phyloP scores from a whole-genome alignment of 2,113 vertebrate genomes.

The Bufo bufo region DNA sequence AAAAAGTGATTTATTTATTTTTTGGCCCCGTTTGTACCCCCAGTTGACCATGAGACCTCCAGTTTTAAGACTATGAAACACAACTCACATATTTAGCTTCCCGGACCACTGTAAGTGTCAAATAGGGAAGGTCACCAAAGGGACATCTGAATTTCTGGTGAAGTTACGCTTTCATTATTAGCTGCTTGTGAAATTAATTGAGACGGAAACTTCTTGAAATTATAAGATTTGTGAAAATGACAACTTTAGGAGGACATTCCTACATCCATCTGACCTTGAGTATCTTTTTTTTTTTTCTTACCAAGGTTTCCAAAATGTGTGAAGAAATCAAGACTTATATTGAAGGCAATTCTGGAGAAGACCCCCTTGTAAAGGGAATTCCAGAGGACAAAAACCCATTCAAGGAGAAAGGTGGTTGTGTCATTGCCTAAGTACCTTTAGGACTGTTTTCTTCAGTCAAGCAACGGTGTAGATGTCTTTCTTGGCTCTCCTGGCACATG shows the following conservation, averaged over 20 bases:
- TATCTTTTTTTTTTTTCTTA: slow-evolving; percentile 55
- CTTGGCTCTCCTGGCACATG: slow-evolving; percentile 28
- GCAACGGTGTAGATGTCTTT: slow-evolving; percentile 31
- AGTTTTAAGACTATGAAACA: not conserved
- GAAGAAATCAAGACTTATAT: slow-evolving; percentile 93
- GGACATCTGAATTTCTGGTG: no score
- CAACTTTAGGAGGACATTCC: not conserved
- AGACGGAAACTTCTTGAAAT: not conserved
- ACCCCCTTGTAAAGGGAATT: slow-evolving; percentile 90
- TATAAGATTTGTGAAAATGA: not conserved
- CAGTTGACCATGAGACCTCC: not conserved
- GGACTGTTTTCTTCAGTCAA: slow-evolving; percentile 56
- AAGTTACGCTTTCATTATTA: no score
- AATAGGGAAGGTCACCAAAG: not conserved
- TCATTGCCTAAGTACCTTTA: slow-evolving; percentile 79
- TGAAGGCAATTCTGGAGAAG: slow-evolving; percentile 85
- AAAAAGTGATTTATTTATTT: not conserved
- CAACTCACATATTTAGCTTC: not conserved
- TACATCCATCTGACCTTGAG: not conserved
- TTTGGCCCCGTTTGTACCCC: not conserved
- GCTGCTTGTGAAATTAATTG: no score
- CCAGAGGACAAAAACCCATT: slow-evolving; percentile 98
- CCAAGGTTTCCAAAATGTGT: slow-evolving; percentile 95
- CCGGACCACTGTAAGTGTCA: not conserved
- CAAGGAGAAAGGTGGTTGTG: slow-evolving; percentile 97